Base-by-base conservation (phyloP, 2,888 invertebrate genomes). In the Cryptus armator region DNA sequence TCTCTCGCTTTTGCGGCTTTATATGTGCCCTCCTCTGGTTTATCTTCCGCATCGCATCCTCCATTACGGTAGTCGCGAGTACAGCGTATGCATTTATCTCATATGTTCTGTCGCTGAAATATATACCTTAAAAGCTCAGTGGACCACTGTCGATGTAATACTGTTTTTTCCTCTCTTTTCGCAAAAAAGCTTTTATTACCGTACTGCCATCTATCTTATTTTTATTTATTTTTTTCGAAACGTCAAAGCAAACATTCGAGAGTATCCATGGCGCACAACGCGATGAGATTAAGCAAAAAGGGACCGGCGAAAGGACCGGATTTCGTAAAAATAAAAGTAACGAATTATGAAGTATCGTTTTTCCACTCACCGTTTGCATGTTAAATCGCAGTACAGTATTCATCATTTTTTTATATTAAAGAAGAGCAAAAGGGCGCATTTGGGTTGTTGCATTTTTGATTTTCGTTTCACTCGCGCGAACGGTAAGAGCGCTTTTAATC, bases 161-260 rank as follows among this genome's bases (percentile, higher is more conserved):
- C 62, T 12, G 7, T 24, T 56, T 19, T 24, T 14, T 56, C 24
- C 24, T 37, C 71, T 16, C 56, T n/a, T 12, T 37, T 9, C 10
- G 14, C 53, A n/a, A 37, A 56, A 56, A 72, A 72, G 43, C 56
- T 72, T 56, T 72, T 56, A 72, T 71, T 71, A 19, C 19, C 14
- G 19, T n/a, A 16, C 43, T 53, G 1, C 29, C 29, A 1, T 48
- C 12, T 29, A 3, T 14, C 9, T 4, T 2, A 14, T 59, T 59
- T 59, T 59, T 14, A 1, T 59, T 59, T 24, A 6, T 43, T 2
- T 29, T 68, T 24, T 29, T 43, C 3, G 16, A 5, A 56, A 19
- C 43, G 19, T 71, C 56, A 53, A 12, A 53, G 43, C 19, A 37
- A 71, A 53, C 29, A 48, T 9, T 0, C 16, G 16, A 16, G 37